Conservation (phyloP, 2,113 vertebrate genomes). For the Dipodomys ordii region DNA sequence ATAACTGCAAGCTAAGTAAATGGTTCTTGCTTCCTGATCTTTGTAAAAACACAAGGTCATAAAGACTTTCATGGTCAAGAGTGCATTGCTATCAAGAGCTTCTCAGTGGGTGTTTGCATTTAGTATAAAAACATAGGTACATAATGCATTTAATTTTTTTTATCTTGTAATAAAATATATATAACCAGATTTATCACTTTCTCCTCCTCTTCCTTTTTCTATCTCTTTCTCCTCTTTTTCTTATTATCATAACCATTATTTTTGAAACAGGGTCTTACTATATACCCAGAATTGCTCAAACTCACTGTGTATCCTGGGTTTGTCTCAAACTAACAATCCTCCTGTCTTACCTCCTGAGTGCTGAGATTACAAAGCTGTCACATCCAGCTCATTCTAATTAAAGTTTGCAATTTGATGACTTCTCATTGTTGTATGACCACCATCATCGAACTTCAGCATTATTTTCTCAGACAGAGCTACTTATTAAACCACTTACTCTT, state of each 20-base stretch:
- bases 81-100: background rate
- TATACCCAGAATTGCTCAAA: too few species aligned
- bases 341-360: background rate
- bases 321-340: too few species aligned
- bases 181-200: background rate
- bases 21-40: conserved; percentile 58
- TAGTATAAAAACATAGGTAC: background rate
- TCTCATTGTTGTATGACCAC: too few species aligned
- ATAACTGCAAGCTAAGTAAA: conserved; percentile 70
- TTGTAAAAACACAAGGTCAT: conserved; percentile 71
- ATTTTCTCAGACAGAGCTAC: background rate
- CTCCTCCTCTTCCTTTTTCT: too few species aligned
- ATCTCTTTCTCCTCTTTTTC: too few species aligned
- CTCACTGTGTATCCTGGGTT: too few species aligned
- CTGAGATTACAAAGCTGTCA: background rate
- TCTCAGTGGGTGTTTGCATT: background rate
- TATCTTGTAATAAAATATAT: background rate
- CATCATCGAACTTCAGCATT: background rate
- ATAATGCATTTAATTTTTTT: background rate
- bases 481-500: background rate
- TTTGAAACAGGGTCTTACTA: too few species aligned
- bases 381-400: background rate
- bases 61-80: conserved; percentile 73
- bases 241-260: too few species aligned
- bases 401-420: background rate